Evolutionary conservation across 2,113 vertebrate species (phyloP).

Genomic region (Peromyscus polionotus): DNA sequence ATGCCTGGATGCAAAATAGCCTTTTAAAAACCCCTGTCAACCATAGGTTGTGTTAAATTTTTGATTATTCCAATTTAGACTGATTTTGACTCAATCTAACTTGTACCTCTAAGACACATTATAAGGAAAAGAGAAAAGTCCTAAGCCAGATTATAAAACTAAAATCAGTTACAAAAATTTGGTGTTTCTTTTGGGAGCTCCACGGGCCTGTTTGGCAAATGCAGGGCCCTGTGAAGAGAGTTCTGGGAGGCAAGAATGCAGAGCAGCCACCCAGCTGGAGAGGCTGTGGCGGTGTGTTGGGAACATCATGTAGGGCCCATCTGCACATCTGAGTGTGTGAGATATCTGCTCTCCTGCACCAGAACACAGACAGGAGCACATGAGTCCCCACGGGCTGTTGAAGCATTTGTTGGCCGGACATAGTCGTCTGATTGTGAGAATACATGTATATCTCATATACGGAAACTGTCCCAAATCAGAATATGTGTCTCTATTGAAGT

Average conservation of each 20-base stretch:
- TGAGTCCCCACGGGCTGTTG: background rate
- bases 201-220: background rate
- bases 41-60: background rate
- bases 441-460: background rate
- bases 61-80: background rate
- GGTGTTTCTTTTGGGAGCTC: background rate
- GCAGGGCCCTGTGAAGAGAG: background rate
- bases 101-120: constrained; percentile 17
- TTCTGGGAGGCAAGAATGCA: background rate
- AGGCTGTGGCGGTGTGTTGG: background rate
- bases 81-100: constrained; percentile 26
- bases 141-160: constrained; percentile 3
- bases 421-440: background rate
- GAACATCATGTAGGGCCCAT: background rate
- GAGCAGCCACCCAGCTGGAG: background rate
- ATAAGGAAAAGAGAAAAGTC: constrained; percentile 30
- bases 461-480: background rate
- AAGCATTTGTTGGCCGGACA: background rate
- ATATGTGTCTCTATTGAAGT: background rate
- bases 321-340: background rate
- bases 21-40: constrained; percentile 47
- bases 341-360: background rate
- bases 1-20: constrained; percentile 12
- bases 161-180: constrained; percentile 18
- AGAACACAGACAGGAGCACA: background rate